A percentile compares a stretch with the other conserved stretches of the same genome.
Evolutionary conservation across 2,113 vertebrate genomes (phyloP).

Genomic region (Empidonax alnorum): DNA sequence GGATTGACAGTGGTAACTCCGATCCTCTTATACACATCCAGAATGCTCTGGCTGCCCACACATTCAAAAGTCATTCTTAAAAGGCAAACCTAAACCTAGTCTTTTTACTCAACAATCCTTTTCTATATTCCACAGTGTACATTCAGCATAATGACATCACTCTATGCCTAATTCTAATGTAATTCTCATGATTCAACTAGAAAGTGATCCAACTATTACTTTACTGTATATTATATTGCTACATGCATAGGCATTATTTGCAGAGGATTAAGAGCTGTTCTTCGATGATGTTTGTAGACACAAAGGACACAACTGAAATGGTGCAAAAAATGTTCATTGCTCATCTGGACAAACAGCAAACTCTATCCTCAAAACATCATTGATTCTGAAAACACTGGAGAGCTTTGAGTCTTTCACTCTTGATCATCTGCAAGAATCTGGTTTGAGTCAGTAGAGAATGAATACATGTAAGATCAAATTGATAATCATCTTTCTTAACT

Average conservation of each 20-base stretch:
- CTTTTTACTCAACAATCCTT: neutral
- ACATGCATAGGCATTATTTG: neutral
- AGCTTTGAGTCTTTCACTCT: neutral
- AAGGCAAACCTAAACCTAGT: neutral
- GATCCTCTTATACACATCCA: neutral
- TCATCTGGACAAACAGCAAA: neutral
- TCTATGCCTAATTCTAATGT: neutral
- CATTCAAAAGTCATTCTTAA: neutral
- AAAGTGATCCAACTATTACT: neutral
- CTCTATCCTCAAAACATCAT: neutral
- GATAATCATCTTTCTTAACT: neutral
- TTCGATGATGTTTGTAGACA: neutral
- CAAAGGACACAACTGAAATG: neutral
- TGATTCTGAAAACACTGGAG: neutral
- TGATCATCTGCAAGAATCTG: neutral
- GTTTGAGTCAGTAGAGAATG: neutral
- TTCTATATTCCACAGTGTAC: neutral
- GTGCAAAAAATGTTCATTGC: neutral
- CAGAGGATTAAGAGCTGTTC: neutral
- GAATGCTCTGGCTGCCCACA: neutral
- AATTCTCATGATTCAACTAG: neutral
- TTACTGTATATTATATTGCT: neutral
- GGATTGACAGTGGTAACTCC: neutral
- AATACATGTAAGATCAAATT: neutral
- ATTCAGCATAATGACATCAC: neutral